Evolutionary conservation across 2,888 invertebrate species (phyloP), one percentile per base, ranked within the genome.

Genomic region (Fabriciana adippe): DNA sequence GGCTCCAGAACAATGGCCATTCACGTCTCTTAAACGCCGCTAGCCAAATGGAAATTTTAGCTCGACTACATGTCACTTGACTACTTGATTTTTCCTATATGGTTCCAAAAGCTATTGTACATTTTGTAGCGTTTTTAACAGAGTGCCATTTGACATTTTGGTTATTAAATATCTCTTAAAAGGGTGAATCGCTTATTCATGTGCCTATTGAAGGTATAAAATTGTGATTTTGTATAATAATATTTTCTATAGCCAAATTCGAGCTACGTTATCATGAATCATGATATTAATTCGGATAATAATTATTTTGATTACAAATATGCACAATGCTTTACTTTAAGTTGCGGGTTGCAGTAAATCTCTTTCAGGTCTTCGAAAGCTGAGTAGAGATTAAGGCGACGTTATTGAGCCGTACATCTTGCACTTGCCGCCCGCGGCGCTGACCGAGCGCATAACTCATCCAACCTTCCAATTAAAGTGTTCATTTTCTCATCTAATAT

Each of bases 41-140:
- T 79, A 77, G 83, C 82, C 81, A 81, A 88, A 90, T 90, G 90
- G 90, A 89, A 88, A 90, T 89, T 90, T 89, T 83, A 88, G 84
- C 81, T 78, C 80, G 78, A 77, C 73, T 81, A 79, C 84, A 84
- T 87, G 84, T 85, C 80, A 81, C 76, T 76, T 75, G 61, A 76
- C 78, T 76, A 79, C 73, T 78, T 79, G 77, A 80, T 81, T 86
- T 85, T 84, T 82, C 80, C 75, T 76, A 77, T 72, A 72, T 72
- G 68, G 61, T 51, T 60, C 54, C 68, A 67, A 75, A 70, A 71
- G 69, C 72, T 60, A 72, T 74, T 74, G 72, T 72, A 63, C 71
- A 65, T 60, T 64, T 69, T 67, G 60, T 59, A 56, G 55, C 18
- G 56, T 55, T 72, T 71, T 72, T 71, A 67, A 54, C 64, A 56